Evolutionary conservation across 2,113 vertebrate genomes (phyloP).

Genomic region (Pan troglodytes): NHGRI_mPanTro3-v2.1_pri NC_072403.2:34021501-34022000

Average conservation of each 20-base stretch:
- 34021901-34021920: conserved; percentile 29
- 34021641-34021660: not conserved
- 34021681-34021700: not conserved
- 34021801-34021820: not conserved
- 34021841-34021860: not conserved
- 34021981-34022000: not conserved
- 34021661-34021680: not conserved
- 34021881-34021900: not conserved
- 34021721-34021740: not conserved
- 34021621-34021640: not conserved
- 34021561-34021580: not conserved
- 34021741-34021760: not conserved
- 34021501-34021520: not conserved
- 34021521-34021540: not conserved
- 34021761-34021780: not conserved
- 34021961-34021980: not conserved
- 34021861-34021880: conserved; percentile 35
- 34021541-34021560: not conserved
- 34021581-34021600: not conserved
- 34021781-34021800: not conserved
- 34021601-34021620: not conserved
- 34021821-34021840: not conserved
- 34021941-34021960: not conserved
- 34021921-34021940: conserved; percentile 5
- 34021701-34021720: not conserved